Evolutionary conservation across 2,113 vertebrate genomes (phyloP), one percentile per base, ranked within the genome.

Genomic region (Sylvia atricapilla): DNA sequence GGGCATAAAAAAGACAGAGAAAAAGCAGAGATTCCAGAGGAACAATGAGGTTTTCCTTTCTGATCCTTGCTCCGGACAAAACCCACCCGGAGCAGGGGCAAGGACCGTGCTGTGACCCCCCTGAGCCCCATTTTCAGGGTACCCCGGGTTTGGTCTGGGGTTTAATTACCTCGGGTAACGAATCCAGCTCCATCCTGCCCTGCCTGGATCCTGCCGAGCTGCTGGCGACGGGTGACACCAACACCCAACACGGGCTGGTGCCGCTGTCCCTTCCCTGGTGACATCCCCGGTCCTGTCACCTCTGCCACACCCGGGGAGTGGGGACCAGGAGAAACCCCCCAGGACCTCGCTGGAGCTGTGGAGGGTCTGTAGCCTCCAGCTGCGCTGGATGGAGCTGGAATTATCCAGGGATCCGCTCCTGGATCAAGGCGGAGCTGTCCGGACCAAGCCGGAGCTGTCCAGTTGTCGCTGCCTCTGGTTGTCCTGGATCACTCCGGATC

Each of bases 51-150:
- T 41, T 88, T 69, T 33, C 14, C n/a, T 17, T 37, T 37, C 15
- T 35, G 22, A 59, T 25, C 11, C 6, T 19, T 7, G 27, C 16
- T 46, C 49, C 35, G 5, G 58, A 6, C 33, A 41, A 73, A 59
- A 70, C 15, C 2, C 72, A 4, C 41, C 43, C 0, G 3, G 33
- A 35, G 8, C 35, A 21, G 24, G 60, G 44, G 11, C 21, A 4
- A 0, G 9, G 78, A 41, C 0, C 49, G 6, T 1, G 1, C 9
- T 0, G 37, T 9, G 76, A 31, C 12, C 33, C 1, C 47, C 49
- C 58, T 0, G 0, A 72, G 67, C 47, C 63, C 28, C 2, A 0
- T 8, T 19, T 28, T 43, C 60, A 14, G n/a, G 16, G 15, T 2
- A 11, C 18, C 44, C 31, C 15, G 9, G 43, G 33, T 7, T 35